phyloP scores from a whole-genome alignment of 1,140 invertebrate genomes.

The Hyles vespertilio region DNA sequence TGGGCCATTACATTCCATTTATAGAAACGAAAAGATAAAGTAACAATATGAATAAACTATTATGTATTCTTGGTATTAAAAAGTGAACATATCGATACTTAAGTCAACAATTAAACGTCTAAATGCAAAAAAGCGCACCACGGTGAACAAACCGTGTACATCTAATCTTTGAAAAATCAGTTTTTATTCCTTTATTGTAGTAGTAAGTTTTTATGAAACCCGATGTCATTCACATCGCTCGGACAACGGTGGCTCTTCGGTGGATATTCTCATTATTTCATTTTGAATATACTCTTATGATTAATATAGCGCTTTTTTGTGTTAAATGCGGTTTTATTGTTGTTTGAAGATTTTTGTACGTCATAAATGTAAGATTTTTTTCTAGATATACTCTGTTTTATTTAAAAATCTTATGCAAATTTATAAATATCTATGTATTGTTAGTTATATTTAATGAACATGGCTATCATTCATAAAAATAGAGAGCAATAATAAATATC shows the following conservation, averaged over 20 bases:
- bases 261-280: not conserved
- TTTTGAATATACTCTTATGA: not conserved
- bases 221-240: slow-evolving; percentile 59
- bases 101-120: not conserved
- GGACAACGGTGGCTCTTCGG: slow-evolving; percentile 1
- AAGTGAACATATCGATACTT: not conserved
- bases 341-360: too few species aligned
- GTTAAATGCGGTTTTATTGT: too few species aligned
- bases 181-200: slow-evolving; percentile 50
- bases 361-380: too few species aligned
- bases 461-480: too few species aligned
- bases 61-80: not conserved
- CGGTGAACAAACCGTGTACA: slow-evolving; percentile 34
- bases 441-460: too few species aligned
- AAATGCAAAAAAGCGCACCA: not conserved
- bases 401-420: too few species aligned
- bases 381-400: too few species aligned
- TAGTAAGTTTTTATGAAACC: slow-evolving; percentile 44
- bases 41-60: not conserved
- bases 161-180: slow-evolving; percentile 55
- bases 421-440: too few species aligned
- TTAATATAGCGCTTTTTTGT: slow-evolving; percentile 1
- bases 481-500: too few species aligned
- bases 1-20: too few species aligned
- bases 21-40: not conserved